phyloP scores from a whole-genome alignment of 2,888 invertebrate genomes.

The Dendrolimus houi region DNA sequence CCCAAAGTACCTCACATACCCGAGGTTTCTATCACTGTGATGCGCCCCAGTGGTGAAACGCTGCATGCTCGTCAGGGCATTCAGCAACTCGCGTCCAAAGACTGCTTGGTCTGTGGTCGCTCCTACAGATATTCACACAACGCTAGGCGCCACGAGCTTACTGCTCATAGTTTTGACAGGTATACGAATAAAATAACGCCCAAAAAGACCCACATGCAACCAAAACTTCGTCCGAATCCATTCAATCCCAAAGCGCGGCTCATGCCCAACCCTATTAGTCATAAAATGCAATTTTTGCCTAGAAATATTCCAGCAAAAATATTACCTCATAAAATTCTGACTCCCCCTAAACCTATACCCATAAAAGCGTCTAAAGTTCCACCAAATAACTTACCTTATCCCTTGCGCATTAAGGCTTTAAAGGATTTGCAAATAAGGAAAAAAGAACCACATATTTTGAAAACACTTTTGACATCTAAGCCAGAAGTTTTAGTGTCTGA shows the following conservation, averaged over 20 bases:
- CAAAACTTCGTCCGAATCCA: slow-evolving; percentile 66
- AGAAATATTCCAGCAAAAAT: slow-evolving; percentile 46
- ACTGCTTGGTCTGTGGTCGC: slow-evolving; percentile 67
- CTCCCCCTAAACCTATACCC: slow-evolving; percentile 57
- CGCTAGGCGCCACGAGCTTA: slow-evolving; percentile 66
- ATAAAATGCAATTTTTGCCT: slow-evolving; percentile 57
- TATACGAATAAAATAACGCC: slow-evolving; percentile 64
- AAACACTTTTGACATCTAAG: slow-evolving; percentile 63
- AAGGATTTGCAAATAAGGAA: slow-evolving; percentile 70
- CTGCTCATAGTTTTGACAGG: slow-evolving; percentile 64
- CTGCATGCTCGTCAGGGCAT: slow-evolving; percentile 63
- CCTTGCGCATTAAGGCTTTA: slow-evolving; percentile 67
- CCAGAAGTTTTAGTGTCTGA: slow-evolving; percentile 66
- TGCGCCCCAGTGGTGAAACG: slow-evolving; percentile 63
- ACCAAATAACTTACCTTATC: slow-evolving; percentile 64
- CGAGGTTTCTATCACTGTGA: slow-evolving; percentile 67
- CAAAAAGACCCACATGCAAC: slow-evolving; percentile 44
- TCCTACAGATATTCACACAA: slow-evolving; percentile 71
- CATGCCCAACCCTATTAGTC: slow-evolving; percentile 68
- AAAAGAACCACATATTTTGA: slow-evolving; percentile 70
- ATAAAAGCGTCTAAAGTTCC: slow-evolving; percentile 42
- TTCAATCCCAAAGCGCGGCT: slow-evolving; percentile 68
- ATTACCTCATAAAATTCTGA: slow-evolving; percentile 39
- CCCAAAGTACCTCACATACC: slow-evolving; percentile 52
- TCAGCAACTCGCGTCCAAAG: slow-evolving; percentile 67